Evolutionary conservation across 2,888 invertebrate species (phyloP).

Genomic region (Drosophila robusta): DNA sequence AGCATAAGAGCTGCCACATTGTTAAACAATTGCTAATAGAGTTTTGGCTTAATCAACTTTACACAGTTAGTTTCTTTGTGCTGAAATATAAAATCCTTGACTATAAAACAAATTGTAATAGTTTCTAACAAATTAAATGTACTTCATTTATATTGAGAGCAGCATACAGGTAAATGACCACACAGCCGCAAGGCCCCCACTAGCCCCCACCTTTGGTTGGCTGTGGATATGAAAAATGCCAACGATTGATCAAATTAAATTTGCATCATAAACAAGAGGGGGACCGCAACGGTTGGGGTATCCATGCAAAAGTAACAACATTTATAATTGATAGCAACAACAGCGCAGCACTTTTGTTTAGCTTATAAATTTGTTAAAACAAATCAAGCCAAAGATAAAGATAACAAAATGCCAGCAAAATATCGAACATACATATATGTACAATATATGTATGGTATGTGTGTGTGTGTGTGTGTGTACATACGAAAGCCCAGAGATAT

Average conservation of each 20-base stretch:
- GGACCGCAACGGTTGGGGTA: background rate
- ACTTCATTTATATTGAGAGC: background rate
- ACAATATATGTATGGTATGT: background rate
- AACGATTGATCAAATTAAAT: slow-evolving; percentile 55
- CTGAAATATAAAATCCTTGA: background rate
- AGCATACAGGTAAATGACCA: background rate
- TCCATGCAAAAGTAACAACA: slow-evolving; percentile 17
- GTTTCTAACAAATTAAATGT: background rate
- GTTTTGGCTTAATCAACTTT: background rate
- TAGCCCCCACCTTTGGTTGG: background rate
- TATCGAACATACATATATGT: slow-evolving; percentile 13
- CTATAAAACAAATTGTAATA: background rate
- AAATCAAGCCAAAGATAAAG: slow-evolving; percentile 50
- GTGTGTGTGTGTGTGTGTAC: background rate
- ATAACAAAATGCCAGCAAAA: slow-evolving; percentile 42
- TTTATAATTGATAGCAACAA: slow-evolving; percentile 50
- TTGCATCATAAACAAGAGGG: slow-evolving; percentile 26
- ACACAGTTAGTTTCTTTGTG: background rate
- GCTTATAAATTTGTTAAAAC: slow-evolving; percentile 58
- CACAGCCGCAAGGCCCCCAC: slow-evolving; percentile 1
- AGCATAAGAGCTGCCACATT: no score
- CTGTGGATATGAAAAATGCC: slow-evolving; percentile 10
- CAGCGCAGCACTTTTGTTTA: slow-evolving; percentile 55
- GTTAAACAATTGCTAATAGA: background rate
- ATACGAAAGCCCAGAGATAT: slow-evolving; percentile 18